Percentiles rank a stretch among this genome's conserved stretches.
These are phyloP conservation scores for Phengaris alcon DNA, from an alignment of 2,888 invertebrate species.

Conservation along the genomic window DNA sequence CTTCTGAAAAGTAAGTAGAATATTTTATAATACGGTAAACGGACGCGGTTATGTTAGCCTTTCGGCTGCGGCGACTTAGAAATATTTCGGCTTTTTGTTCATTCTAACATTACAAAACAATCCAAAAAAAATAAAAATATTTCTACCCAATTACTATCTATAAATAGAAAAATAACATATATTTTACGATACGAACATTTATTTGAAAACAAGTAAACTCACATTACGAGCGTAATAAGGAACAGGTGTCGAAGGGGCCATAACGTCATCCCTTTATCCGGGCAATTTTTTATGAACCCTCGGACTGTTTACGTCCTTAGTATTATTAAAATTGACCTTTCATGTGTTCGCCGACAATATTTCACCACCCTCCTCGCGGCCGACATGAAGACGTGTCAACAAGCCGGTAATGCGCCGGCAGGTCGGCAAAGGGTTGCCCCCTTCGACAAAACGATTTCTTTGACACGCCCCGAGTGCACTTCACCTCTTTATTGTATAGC, in stretches of 20 bases:
- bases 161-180: not conserved
- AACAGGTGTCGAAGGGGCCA: constrained; percentile 26
- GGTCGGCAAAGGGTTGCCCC: constrained; percentile 42
- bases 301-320: constrained; percentile 23
- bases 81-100: not conserved
- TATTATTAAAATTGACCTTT: constrained; percentile 31
- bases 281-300: constrained; percentile 24
- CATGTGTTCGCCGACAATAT: constrained; percentile 28
- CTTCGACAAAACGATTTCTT: constrained; percentile 56
- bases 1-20: constrained; percentile 37
- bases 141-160: no score
- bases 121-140: not conserved
- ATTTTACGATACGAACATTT: not conserved
- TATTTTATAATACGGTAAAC: constrained; percentile 23
- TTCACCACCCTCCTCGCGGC: constrained; percentile 33
- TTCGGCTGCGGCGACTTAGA: not conserved
- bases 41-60: not conserved
- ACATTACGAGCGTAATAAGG: constrained; percentile 15
- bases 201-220: not conserved
- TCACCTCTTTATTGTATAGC: constrained; percentile 39
- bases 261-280: constrained; percentile 18
- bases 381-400: constrained; percentile 41
- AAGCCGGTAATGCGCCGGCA: constrained; percentile 39
- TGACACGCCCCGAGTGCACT: constrained; percentile 51
- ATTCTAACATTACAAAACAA: not conserved